A percentile compares a stretch with the other conserved stretches of the same genome.
Conservation (phyloP, 92 coral and sea anemone species). For the Palythoa grandis region DNA sequence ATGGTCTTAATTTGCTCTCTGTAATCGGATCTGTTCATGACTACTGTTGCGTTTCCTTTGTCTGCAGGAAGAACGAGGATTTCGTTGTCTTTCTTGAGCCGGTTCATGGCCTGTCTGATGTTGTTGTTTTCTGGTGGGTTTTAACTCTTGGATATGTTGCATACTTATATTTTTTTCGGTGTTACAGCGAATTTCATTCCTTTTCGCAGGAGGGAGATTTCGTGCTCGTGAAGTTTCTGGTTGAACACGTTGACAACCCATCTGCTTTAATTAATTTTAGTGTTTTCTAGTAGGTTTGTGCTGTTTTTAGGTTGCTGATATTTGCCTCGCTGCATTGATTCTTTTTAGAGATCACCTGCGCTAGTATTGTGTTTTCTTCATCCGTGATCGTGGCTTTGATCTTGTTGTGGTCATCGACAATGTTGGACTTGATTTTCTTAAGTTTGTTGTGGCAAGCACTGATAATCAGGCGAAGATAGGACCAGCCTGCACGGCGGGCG, state of each 20-base stretch:
- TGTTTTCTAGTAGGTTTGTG: neutral
- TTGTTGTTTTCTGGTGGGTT: constrained; percentile 20
- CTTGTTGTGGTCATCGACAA: neutral
- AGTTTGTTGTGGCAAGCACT: neutral
- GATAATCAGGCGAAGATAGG: constrained; percentile 9
- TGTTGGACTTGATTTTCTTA: neutral
- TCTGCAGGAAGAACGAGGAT: constrained; percentile 40
- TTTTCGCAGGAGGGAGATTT: neutral
- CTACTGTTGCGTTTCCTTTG: constrained; percentile 45
- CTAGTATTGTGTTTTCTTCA: neutral
- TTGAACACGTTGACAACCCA: neutral
- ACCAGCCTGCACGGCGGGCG: constrained; percentile 10
- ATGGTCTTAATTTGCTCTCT: neutral
- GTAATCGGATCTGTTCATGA: constrained; percentile 24
- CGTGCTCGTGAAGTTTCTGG: neutral
- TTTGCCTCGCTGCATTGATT: neutral
- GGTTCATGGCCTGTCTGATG: constrained; percentile 15
- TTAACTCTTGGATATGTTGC: neutral
- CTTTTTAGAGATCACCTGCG: neutral
- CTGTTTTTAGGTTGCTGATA: constrained; percentile 1
- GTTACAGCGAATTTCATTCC: neutral
- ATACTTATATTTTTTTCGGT: neutral
- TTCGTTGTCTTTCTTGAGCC: constrained; percentile 4
- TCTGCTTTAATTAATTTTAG: constrained; percentile 22
- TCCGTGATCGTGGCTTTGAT: neutral